Evolutionary conservation across 2,888 invertebrate genomes (phyloP).

Genomic region (Sussaba pulchella): DNA sequence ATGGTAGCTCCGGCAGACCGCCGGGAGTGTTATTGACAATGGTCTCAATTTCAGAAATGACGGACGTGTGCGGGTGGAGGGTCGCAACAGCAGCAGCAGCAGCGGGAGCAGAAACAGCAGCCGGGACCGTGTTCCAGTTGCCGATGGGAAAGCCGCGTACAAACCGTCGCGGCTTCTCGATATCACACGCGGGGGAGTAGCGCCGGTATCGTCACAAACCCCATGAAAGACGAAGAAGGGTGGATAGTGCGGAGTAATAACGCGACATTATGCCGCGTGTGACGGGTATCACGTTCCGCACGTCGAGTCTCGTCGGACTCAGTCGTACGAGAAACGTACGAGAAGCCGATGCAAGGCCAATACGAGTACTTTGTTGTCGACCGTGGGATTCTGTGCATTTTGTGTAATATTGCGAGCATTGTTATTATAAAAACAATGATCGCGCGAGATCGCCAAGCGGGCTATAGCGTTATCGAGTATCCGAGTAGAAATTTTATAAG

Average conservation of each 20-base stretch:
- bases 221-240: slow-evolving; percentile 70
- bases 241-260: slow-evolving; percentile 72
- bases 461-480: too few species aligned
- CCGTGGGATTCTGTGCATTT: slow-evolving; percentile 9
- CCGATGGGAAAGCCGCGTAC: slow-evolving; percentile 77
- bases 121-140: slow-evolving; percentile 73
- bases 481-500: too few species aligned
- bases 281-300: slow-evolving; percentile 77
- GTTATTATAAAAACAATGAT: too few species aligned
- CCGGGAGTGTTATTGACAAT: slow-evolving; percentile 70
- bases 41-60: slow-evolving; percentile 77
- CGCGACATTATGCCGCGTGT: slow-evolving; percentile 76
- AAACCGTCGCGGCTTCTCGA: slow-evolving; percentile 70
- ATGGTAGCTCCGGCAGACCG: slow-evolving; percentile 22
- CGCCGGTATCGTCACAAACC: slow-evolving; percentile 27
- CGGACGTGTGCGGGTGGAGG: slow-evolving; percentile 26
- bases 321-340: not conserved
- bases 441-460: too few species aligned
- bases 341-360: too few species aligned
- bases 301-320: slow-evolving; percentile 68
- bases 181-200: slow-evolving; percentile 75
- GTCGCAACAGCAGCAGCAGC: slow-evolving; percentile 27
- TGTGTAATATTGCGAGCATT: too few species aligned
- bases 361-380: not conserved
- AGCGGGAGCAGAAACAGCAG: too few species aligned